Conservation (phyloP, 2,888 invertebrate species). For the Eupsilia transversa region DNA sequence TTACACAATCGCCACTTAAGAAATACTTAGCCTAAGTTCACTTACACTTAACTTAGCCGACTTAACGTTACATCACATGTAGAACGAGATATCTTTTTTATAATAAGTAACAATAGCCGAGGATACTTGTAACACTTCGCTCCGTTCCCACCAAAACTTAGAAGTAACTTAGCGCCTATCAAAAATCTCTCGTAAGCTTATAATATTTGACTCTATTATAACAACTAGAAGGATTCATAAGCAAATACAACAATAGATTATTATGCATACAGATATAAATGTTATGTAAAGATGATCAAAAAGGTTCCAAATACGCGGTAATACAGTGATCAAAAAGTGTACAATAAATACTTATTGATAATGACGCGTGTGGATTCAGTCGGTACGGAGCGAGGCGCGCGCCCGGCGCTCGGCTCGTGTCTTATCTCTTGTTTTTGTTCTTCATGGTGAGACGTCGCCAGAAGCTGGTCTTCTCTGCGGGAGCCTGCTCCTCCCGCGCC, state of each 20-base stretch:
- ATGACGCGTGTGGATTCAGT: constrained; percentile 55
- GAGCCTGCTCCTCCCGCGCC: constrained; percentile 85
- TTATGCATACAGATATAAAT: constrained; percentile 63
- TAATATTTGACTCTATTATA: constrained; percentile 63
- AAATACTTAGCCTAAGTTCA: constrained; percentile 79
- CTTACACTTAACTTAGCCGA: constrained; percentile 80
- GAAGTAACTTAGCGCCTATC: constrained; percentile 61
- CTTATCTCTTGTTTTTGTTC: constrained; percentile 92
- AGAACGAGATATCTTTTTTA: constrained; percentile 87
- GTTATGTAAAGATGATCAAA: constrained; percentile 66
- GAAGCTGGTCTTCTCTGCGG: constrained; percentile 91
- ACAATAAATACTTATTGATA: constrained; percentile 64
- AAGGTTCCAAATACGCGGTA: constrained; percentile 52
- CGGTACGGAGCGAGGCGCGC: constrained; percentile 76
- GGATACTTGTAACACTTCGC: constrained; percentile 74
- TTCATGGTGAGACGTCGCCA: constrained; percentile 93
- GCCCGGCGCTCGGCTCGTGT: constrained; percentile 69
- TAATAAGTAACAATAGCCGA: constrained; percentile 86
- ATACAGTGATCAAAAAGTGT: constrained; percentile 63
- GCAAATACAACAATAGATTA: constrained; percentile 62
- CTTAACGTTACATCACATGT: constrained; percentile 90
- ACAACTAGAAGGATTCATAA: constrained; percentile 66
- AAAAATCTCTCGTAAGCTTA: constrained; percentile 65
- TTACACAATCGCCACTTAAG: constrained; percentile 81
- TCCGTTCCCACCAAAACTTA: constrained; percentile 77